phyloP scores from a whole-genome alignment of 2,113 vertebrate genomes.

The Rana temporaria region DNA sequence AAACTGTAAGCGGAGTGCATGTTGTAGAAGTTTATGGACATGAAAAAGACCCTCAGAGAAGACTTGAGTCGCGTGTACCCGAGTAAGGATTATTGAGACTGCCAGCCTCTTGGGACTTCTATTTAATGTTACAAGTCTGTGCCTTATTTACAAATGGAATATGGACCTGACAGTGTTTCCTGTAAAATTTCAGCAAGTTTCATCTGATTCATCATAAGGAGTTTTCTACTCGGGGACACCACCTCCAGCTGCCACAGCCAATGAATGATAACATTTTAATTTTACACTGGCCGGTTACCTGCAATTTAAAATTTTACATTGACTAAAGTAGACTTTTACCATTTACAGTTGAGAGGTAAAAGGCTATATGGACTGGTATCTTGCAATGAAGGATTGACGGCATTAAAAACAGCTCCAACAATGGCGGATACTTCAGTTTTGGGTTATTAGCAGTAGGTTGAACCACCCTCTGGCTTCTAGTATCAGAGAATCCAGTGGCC shows the following conservation, averaged over 20 bases:
- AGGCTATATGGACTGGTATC: no score
- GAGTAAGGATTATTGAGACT: slow-evolving; percentile 58
- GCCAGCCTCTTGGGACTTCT: slow-evolving; percentile 44
- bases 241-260: neutral
- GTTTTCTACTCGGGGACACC: neutral
- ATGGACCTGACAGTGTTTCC: slow-evolving; percentile 35
- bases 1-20: slow-evolving; percentile 36
- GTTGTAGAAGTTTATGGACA: slow-evolving; percentile 55
- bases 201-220: neutral
- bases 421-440: no score
- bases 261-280: neutral
- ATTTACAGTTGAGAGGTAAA: neutral
- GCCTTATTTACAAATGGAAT: slow-evolving; percentile 66
- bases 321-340: neutral
- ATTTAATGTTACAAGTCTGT: slow-evolving; percentile 61
- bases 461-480: no score
- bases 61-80: slow-evolving; percentile 52
- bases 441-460: no score
- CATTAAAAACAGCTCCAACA: no score
- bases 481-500: no score
- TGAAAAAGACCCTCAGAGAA: slow-evolving; percentile 31
- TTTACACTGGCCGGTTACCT: neutral
- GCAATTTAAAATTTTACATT: neutral
- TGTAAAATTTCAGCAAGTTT: neutral
- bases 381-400: no score